Percentiles rank a stretch among this genome's conserved stretches.
phyloP scores from a whole-genome alignment of 2,888 invertebrate genomes.

The Drosophila multiciliata region DNA sequence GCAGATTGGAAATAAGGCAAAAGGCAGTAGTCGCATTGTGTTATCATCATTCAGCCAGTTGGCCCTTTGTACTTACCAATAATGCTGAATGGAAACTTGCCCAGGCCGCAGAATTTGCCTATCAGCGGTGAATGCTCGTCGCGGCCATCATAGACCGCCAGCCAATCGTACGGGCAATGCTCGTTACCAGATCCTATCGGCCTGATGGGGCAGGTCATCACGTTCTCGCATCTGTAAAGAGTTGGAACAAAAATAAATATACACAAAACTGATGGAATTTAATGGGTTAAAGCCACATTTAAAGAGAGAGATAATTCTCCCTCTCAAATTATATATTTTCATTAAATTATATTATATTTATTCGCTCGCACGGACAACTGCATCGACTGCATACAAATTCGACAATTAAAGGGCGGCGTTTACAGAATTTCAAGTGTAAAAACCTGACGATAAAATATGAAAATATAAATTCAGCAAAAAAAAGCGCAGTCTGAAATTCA shows the following conservation, averaged over 20 bases:
- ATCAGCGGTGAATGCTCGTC: slow-evolving; percentile 94
- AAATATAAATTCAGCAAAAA: slow-evolving; percentile 11
- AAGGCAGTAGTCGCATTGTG: slow-evolving; percentile 8
- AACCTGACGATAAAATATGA: slow-evolving; percentile 8
- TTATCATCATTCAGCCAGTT: slow-evolving; percentile 10
- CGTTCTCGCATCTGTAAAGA: slow-evolving; percentile 91
- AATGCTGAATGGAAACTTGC: slow-evolving; percentile 96
- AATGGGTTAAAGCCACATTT: neutral
- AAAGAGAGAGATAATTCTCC: neutral
- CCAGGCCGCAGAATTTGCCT: slow-evolving; percentile 96
- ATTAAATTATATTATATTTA: slow-evolving; percentile 11
- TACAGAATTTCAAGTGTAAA: slow-evolving; percentile 38
- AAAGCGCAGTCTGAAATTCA: slow-evolving; percentile 38
- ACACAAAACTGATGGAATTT: neutral
- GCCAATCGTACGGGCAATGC: slow-evolving; percentile 95
- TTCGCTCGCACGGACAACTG: slow-evolving; percentile 1
- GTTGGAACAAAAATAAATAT: neutral
- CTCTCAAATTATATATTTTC: neutral
- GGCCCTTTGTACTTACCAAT: slow-evolving; percentile 86
- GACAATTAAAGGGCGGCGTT: slow-evolving; percentile 45
- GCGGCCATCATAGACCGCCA: slow-evolving; percentile 95
- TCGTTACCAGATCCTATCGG: slow-evolving; percentile 94
- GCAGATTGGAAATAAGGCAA: slow-evolving; percentile 15
- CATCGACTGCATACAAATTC: slow-evolving; percentile 34
- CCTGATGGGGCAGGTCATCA: slow-evolving; percentile 97